Base-by-base conservation (phyloP, 1,140 invertebrate species). In the Babylonia areolata region DNA sequence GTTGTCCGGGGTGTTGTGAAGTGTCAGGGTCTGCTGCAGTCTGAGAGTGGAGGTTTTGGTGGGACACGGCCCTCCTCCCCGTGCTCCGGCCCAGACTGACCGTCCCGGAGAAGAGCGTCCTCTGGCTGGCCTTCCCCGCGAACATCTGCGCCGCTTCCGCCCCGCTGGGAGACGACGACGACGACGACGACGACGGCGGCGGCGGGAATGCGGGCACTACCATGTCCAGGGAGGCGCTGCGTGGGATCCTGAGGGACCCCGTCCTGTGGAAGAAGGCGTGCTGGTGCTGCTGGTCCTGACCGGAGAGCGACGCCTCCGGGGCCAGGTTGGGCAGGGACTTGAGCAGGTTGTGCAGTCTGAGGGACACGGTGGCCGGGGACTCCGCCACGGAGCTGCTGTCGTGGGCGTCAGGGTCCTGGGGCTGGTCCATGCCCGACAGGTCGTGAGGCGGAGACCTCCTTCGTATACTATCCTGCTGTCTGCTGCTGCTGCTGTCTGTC, bases 321-420 rank as follows among this genome's bases (percentile, higher is more conserved):
- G 71, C 71, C 46, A 90, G 87, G 85, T 80, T 88, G n/a, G 92
- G 92, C 75, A 93, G 85, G 23, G 91, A 93, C 58, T 91, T 85
- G n/a, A 93, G 80, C 31, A 93, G 86, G 73, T 85, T 90, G 86
- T 91, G 91, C 15, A 93, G 88, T 86, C 90, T 93, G 80, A 91
- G 86, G 15, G 91, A 93, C 33, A 93, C 91, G 31, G 92, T 90
- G 35, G 91, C 91, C 28, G 92, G 92, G 15, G 91, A 92, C 54
- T 88, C 85, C 5, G 71, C 86, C 5, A 58, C 86, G 11, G 58
- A 37, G n/a, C 77, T 78, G 39, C 79, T 83, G 39, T 75, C 71
- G 15, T 82, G 81, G 28, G 54, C 31, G 64, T 46, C 23, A 11
- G 64, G n/a, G 37, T 51, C 37, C 11, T 35, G 46, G 42, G 31